Evolutionary conservation across 2,113 vertebrate species (phyloP).

Genomic region (Poeciliopsis retropinna): DNA sequence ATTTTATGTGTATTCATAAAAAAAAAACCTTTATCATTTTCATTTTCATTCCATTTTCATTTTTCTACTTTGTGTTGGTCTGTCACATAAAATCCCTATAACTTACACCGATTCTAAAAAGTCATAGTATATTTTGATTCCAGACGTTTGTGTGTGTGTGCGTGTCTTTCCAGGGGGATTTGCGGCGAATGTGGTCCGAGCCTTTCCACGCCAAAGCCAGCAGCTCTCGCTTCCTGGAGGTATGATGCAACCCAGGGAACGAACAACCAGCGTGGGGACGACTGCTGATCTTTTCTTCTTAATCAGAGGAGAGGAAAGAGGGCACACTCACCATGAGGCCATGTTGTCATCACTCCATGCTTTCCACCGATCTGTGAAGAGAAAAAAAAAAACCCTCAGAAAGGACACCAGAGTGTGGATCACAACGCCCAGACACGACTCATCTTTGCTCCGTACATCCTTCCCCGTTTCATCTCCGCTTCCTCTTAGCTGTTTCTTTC

Average conservation of each 20-base stretch:
- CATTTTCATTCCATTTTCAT: no score
- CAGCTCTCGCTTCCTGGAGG: constrained; percentile 97
- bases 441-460: constrained; percentile 53
- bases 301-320: constrained; percentile 58
- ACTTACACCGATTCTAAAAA: no score
- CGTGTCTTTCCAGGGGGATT: constrained; percentile 85
- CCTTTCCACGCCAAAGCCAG: constrained; percentile 96
- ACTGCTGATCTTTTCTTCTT: constrained; percentile 57
- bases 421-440: constrained; percentile 60
- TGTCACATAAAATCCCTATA: no score
- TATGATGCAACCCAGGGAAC: constrained; percentile 88
- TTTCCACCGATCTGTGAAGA: constrained; percentile 65
- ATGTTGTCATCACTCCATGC: constrained; percentile 75
- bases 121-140: background rate
- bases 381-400: constrained; percentile 32
- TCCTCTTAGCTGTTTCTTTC: constrained; percentile 56
- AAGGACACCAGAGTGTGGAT: constrained; percentile 67
- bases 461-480: constrained; percentile 46
- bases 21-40: no score
- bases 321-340: constrained; percentile 72
- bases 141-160: no score
- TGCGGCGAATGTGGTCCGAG: constrained; percentile 99
- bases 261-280: constrained; percentile 55
- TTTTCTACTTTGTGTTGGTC: no score
- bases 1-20: no score